These are phyloP conservation scores for Progne subis DNA, from an alignment of 2,113 vertebrate genomes.

Conservation along the genomic window DNA sequence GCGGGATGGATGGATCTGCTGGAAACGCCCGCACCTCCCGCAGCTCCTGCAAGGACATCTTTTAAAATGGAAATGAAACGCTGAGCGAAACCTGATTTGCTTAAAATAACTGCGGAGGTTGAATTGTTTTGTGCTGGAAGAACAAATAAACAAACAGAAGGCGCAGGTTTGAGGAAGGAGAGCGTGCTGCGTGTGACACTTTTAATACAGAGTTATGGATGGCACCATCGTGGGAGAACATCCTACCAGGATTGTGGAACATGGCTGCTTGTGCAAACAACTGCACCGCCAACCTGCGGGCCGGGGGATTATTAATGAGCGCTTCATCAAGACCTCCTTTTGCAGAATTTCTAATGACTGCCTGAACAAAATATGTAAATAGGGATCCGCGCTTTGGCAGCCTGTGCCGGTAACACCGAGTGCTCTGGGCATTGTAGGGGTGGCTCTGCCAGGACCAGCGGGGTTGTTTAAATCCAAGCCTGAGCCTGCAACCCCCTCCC, in stretches of 20 bases:
- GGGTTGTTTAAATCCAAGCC: neutral
- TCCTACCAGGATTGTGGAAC: neutral
- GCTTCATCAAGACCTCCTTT: neutral
- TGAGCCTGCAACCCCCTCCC: neutral
- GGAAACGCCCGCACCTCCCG: neutral
- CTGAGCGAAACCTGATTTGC: conserved; percentile 28
- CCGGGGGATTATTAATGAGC: neutral
- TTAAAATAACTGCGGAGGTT: conserved; percentile 49
- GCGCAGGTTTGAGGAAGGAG: conserved; percentile 44
- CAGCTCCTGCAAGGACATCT: neutral
- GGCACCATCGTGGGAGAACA: neutral
- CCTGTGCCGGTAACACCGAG: accelerated
- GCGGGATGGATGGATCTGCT: neutral
- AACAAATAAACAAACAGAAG: conserved; percentile 26
- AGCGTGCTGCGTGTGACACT: neutral
- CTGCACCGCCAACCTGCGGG: neutral
- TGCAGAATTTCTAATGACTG: neutral
- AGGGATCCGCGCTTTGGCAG: accelerated
- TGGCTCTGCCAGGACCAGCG: accelerated
- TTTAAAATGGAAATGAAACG: conserved; percentile 60
- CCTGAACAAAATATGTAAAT: conserved; percentile 9
- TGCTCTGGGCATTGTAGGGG: neutral
- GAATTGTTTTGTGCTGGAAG: conserved; percentile 32
- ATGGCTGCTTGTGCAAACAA: neutral
- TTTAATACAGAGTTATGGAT: conserved; percentile 44